Base-by-base conservation (phyloP, 2,113 vertebrate species). In the Poeciliopsis turrubarensis region DNA sequence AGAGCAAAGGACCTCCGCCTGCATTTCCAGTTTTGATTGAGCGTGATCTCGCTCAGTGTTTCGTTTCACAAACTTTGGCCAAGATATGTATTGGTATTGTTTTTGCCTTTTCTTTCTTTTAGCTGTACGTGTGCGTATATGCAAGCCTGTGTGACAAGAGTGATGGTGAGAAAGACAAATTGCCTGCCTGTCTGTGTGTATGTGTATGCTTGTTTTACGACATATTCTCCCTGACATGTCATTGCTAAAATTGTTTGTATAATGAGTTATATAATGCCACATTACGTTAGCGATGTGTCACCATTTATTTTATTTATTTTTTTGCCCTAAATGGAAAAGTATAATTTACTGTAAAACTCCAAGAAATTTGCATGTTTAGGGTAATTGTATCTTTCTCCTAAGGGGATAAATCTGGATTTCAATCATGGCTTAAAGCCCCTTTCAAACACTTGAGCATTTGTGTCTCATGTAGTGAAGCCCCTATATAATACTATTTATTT, bases 1-100 rank as follows among this genome's bases (percentile, higher is more conserved):
- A 94, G 92, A 91, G 81, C 89, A 91, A 86, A 92, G 87, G 86
- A 92, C 89, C 90, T 91, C 89, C 89, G 91, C 87, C 93, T 86
- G 88, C 89, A 91, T 91, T 92, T 89, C 70, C 70, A 66, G 12
- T 79, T 89, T 92, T 92, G 85, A 91, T 87, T 82, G 79, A 44
- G 83, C 85, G 87, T 87, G 85, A 92, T 86, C 84, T 89, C 74
- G 29, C 74, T 69, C 72, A 86, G 80, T 80, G 83, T 84, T 91
- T 82, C 51, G 80, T 90, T 91, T 88, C 29, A 70, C 79, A 79
- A 88, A 86, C 77, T 90, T 87, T 85, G 84, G 77, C 60, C 87
- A 88, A 75, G 82, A 81, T 73, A 86, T 81, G 86, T 69, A 79
- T 87, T 78, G 72, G 73, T 91, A 80, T 80, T 80, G 86, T 88